Evolutionary conservation across 2,113 vertebrate genomes (phyloP).

Genomic region (Ceyx cyanopectus): DNA sequence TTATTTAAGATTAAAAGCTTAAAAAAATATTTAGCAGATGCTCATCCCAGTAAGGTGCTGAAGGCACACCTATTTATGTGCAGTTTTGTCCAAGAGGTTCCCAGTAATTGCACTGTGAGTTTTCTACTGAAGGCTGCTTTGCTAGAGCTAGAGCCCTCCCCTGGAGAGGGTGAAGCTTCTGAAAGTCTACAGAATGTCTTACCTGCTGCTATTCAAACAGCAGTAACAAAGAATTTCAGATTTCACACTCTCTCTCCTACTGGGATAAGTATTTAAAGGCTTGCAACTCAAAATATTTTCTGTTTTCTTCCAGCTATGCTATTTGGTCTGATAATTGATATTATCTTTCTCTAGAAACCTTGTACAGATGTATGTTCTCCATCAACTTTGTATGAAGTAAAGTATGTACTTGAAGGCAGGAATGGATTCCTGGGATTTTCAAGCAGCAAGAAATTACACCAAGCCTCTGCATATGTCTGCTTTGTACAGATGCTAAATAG

Average conservation of each 20-base stretch:
- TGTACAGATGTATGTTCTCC: neutral
- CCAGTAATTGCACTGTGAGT: neutral
- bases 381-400: neutral
- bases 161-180: neutral
- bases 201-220: neutral
- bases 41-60: neutral
- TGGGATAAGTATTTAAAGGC: neutral
- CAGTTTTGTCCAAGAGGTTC: neutral
- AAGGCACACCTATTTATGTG: neutral
- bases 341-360: neutral
- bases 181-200: neutral
- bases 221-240: neutral
- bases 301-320: neutral
- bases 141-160: neutral
- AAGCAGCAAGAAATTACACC: neutral
- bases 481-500: neutral
- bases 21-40: neutral
- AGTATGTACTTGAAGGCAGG: neutral
- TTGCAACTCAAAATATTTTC: neutral
- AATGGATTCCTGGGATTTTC: neutral
- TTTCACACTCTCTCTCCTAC: neutral
- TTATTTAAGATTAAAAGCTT: neutral
- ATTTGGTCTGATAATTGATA: neutral
- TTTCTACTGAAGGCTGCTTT: neutral
- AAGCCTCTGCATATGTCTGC: neutral